phyloP scores from a whole-genome alignment of 2,797 vertebrate species.

The Graptemys geographica region DNA sequence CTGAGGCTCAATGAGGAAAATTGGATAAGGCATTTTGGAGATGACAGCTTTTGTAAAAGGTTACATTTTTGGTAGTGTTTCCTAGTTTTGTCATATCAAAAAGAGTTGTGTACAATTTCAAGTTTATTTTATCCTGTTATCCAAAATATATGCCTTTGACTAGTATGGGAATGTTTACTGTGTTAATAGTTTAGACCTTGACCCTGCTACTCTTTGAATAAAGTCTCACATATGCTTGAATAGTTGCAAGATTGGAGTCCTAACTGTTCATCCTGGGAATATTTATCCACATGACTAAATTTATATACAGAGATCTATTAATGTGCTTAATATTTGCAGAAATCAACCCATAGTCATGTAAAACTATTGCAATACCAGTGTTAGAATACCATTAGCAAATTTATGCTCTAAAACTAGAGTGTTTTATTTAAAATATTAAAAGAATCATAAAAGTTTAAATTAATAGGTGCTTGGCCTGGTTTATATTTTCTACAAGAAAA shows the following conservation, averaged over 20 bases:
- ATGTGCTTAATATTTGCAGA: conserved; percentile 40
- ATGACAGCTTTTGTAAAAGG: background rate
- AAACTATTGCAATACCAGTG: background rate
- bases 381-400: conserved; percentile 35
- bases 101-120: background rate
- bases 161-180: background rate
- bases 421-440: conserved; percentile 19
- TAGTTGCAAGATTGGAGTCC: conserved; percentile 10
- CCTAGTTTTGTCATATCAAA: background rate
- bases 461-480: background rate
- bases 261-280: conserved; percentile 2
- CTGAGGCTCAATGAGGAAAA: background rate
- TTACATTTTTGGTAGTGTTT: background rate
- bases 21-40: background rate
- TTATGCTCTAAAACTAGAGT: background rate
- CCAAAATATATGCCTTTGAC: background rate
- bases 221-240: background rate
- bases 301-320: conserved; percentile 21
- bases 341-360: background rate
- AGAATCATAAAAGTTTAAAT: background rate
- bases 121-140: background rate
- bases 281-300: conserved; percentile 62
- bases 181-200: background rate
- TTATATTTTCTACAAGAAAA: background rate
- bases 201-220: background rate